Evolutionary conservation across 1,140 invertebrate species (phyloP).

Genomic region (Hesperophylax magnus): DNA sequence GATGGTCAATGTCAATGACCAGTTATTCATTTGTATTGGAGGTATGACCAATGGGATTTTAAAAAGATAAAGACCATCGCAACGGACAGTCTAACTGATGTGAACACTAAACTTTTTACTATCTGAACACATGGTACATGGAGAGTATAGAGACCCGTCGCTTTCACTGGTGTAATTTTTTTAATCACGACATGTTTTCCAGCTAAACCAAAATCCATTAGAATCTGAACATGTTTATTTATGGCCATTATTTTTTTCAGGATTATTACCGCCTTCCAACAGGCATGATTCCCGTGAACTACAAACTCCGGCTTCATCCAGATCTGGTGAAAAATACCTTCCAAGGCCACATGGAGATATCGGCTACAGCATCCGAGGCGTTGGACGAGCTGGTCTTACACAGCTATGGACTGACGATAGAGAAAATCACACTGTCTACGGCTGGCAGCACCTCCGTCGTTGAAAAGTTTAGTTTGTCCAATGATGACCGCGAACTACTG

Average conservation of each 20-base stretch:
- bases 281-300: conserved; percentile 62
- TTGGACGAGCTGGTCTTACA: conserved; percentile 61
- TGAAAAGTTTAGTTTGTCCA: conserved; percentile 41
- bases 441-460: background rate
- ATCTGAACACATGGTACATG: background rate
- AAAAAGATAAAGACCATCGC: too few species aligned
- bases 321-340: conserved; percentile 61
- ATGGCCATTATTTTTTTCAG: background rate
- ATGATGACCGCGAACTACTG: conserved; percentile 60
- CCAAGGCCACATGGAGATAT: conserved; percentile 60
- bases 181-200: too few species aligned
- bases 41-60: too few species aligned
- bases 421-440: conserved; percentile 54
- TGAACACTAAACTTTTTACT: too few species aligned
- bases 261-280: conserved; percentile 61
- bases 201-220: too few species aligned
- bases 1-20: too few species aligned
- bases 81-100: too few species aligned
- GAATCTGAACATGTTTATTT: background rate
- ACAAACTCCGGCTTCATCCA: conserved; percentile 61
- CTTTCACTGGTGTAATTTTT: too few species aligned
- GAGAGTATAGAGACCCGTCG: too few species aligned
- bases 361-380: conserved; percentile 57
- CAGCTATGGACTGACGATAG: conserved; percentile 60
- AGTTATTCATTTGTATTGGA: too few species aligned